Percentiles rank a stretch among this genome's conserved stretches.
Evolutionary conservation across 2,113 vertebrate genomes (phyloP).

Genomic region (Poeciliopsis retropinna): DNA sequence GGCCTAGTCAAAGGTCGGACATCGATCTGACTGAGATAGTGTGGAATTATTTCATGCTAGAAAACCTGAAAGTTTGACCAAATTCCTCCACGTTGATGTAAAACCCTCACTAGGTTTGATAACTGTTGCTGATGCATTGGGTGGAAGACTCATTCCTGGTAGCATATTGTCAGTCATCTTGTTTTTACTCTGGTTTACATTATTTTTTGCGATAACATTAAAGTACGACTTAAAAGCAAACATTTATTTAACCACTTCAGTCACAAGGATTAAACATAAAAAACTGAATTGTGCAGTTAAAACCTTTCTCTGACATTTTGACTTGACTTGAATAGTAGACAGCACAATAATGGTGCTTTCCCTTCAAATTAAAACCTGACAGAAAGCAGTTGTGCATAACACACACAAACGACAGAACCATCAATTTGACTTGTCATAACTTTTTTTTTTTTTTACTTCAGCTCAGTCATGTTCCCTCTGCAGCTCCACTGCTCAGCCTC

Average conservation of each 20-base stretch:
- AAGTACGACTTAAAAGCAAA: no score
- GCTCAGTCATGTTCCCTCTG: slow-evolving; percentile 40
- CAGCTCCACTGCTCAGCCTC: slow-evolving; percentile 78
- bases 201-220: no score
- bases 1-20: no score
- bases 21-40: background rate
- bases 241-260: no score
- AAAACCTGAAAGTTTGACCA: background rate
- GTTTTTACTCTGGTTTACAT: no score
- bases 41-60: background rate
- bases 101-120: no score
- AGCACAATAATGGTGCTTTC: background rate
- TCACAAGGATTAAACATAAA: no score
- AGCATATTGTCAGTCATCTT: no score
- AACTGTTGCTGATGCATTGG: no score
- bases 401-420: background rate
- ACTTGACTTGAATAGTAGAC: background rate
- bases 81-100: background rate
- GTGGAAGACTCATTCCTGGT: no score
- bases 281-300: no score
- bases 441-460: slow-evolving; percentile 1
- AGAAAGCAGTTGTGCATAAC: background rate
- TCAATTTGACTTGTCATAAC: background rate
- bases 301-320: no score
- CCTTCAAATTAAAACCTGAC: background rate